Evolutionary conservation across 2,113 vertebrate genomes (phyloP).

Genomic region (Colius striatus): DNA sequence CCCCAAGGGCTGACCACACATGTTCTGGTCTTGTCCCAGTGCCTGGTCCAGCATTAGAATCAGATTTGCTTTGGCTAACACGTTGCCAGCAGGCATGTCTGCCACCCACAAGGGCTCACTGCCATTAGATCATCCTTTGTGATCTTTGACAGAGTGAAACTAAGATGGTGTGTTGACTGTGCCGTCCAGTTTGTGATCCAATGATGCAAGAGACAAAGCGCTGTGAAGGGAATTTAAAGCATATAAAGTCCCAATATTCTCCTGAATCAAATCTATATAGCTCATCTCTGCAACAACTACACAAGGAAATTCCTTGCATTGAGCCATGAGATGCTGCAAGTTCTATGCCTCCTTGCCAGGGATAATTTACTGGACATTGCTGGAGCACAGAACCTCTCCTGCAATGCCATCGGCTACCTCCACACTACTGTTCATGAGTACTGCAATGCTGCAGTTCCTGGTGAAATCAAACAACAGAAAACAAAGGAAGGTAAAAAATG

Average conservation of each 20-base stretch:
- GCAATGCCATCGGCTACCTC: not conserved
- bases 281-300: not conserved
- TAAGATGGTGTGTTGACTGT: not conserved
- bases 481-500: not conserved
- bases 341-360: not conserved
- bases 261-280: not conserved
- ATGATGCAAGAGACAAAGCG: not conserved
- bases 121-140: not conserved
- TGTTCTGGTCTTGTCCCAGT: not conserved
- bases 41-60: not conserved
- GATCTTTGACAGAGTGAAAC: not conserved
- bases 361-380: not conserved
- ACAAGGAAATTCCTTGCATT: not conserved
- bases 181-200: not conserved
- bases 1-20: not conserved
- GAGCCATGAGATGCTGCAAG: not conserved
- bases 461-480: not conserved
- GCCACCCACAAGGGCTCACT: not conserved
- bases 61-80: not conserved
- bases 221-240: not conserved
- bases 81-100: fast-evolving
- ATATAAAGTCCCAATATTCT: not conserved
- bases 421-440: not conserved
- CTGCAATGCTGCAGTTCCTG: not conserved
- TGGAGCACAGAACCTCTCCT: not conserved